Percentiles rank a stretch among this genome's conserved stretches.
Evolutionary conservation across 1,140 invertebrate genomes (phyloP).

Genomic region (Bombus cullumanus): DNA sequence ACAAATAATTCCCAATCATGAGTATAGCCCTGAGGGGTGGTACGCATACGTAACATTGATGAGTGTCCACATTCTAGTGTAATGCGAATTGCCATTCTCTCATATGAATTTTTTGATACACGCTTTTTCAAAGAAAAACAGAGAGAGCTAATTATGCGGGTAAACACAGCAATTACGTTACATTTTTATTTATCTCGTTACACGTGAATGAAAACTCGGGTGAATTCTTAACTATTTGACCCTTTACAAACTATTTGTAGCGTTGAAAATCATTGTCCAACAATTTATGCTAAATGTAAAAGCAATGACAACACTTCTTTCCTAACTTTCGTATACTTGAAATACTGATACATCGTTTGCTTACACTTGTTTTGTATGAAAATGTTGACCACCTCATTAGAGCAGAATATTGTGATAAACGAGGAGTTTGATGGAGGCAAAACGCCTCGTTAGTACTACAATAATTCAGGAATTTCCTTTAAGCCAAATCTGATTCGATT

Average conservation of each 20-base stretch:
- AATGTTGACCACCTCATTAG: slow-evolving; percentile 47
- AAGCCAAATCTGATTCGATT: slow-evolving; percentile 41
- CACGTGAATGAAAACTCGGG: slow-evolving; percentile 32
- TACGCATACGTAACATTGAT: slow-evolving; percentile 90
- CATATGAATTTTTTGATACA: slow-evolving; percentile 45
- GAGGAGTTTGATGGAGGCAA: slow-evolving; percentile 17
- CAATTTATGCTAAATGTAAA: slow-evolving; percentile 39
- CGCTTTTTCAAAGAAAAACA: slow-evolving; percentile 42
- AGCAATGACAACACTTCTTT: slow-evolving; percentile 53
- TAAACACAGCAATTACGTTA: slow-evolving; percentile 47
- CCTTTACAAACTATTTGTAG: slow-evolving; percentile 14
- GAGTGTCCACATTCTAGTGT: slow-evolving; percentile 96
- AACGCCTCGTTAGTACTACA: neutral
- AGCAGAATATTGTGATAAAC: slow-evolving; percentile 14
- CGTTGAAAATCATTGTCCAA: slow-evolving; percentile 36
- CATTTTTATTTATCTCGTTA: slow-evolving; percentile 54
- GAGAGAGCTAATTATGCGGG: slow-evolving; percentile 19
- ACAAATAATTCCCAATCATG: slow-evolving; percentile 99
- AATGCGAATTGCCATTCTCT: slow-evolving; percentile 90
- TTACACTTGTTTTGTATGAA: slow-evolving; percentile 66
- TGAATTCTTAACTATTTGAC: neutral
- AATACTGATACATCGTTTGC: slow-evolving; percentile 55
- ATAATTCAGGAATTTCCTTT: slow-evolving; percentile 20
- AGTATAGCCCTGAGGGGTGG: slow-evolving; percentile 94
- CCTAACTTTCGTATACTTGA: slow-evolving; percentile 47